Conservation (phyloP, 92 coral and sea anemone species). For the Muricea muricata region DNA sequence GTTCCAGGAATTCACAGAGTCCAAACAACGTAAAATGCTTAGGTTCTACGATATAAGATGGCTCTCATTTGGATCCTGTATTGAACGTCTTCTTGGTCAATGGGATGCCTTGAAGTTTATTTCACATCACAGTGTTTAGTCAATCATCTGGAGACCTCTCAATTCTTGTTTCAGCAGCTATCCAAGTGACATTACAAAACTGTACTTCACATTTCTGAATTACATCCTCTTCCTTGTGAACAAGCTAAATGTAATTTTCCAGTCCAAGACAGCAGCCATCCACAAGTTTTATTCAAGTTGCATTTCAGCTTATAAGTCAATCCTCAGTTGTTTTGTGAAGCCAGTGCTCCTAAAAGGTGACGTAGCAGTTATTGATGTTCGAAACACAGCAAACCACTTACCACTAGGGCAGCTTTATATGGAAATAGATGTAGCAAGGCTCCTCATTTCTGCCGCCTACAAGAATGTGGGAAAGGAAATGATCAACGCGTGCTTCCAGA, state of each 20-base stretch:
- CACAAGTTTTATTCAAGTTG: slow-evolving; percentile 30
- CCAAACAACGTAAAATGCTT: slow-evolving; percentile 29
- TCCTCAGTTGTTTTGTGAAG: slow-evolving; percentile 31
- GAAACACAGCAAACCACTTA: slow-evolving; percentile 20
- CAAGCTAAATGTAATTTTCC: slow-evolving; percentile 35
- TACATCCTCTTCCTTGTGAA: neutral
- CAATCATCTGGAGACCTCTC: slow-evolving; percentile 23
- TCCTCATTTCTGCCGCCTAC: slow-evolving; percentile 12
- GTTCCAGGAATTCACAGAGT: slow-evolving; percentile 35
- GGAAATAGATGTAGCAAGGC: slow-evolving; percentile 25
- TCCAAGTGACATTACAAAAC: slow-evolving; percentile 17
- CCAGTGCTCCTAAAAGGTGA: slow-evolving; percentile 36
- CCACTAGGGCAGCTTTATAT: slow-evolving; percentile 29
- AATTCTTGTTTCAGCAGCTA: slow-evolving; percentile 28
- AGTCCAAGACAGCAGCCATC: slow-evolving; percentile 8
- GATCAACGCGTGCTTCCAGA: slow-evolving; percentile 9
- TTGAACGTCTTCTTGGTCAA: slow-evolving; percentile 20
- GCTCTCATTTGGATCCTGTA: too few species aligned
- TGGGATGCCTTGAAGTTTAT: slow-evolving; percentile 39
- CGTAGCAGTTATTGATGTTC: neutral
- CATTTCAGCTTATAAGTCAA: slow-evolving; percentile 26
- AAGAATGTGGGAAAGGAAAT: slow-evolving; percentile 2
- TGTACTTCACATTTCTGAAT: slow-evolving; percentile 22
- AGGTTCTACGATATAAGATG: slow-evolving; percentile 18
- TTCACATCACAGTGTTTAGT: slow-evolving; percentile 21